Evolutionary conservation across 2,888 invertebrate species (phyloP).

Genomic region (Epinotia bilunana): DNA sequence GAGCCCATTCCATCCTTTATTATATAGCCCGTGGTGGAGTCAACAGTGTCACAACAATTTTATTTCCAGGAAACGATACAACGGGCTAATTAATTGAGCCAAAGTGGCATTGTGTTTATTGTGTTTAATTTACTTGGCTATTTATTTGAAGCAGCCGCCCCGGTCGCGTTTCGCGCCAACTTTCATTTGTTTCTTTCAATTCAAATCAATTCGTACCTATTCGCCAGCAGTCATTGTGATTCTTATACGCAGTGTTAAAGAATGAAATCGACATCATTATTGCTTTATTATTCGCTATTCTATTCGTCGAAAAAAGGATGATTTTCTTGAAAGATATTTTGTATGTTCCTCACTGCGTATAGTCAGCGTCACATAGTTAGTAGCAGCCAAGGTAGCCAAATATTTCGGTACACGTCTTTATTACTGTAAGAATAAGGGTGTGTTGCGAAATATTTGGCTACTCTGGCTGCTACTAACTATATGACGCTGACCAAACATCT

Average conservation of each 20-base stretch:
- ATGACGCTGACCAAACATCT: too few species aligned
- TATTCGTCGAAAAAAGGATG: neutral
- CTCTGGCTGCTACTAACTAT: too few species aligned
- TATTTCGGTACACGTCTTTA: too few species aligned
- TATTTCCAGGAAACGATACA: constrained; percentile 37
- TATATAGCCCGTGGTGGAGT: constrained; percentile 30
- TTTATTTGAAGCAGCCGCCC: constrained; percentile 6
- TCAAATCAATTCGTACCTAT: neutral
- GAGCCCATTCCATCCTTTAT: constrained; percentile 33
- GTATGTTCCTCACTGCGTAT: neutral
- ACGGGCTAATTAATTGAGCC: constrained; percentile 28
- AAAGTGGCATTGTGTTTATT: constrained; percentile 11
- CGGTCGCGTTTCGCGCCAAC: neutral
- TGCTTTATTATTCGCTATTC: neutral
- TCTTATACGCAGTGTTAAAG: neutral
- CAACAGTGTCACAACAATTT: constrained; percentile 43
- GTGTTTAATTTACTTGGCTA: constrained; percentile 6
- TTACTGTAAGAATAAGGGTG: too few species aligned
- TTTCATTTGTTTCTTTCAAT: constrained; percentile 13
- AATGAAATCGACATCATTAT: neutral
- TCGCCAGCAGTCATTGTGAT: neutral
- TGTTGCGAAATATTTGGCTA: too few species aligned
- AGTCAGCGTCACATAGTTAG: too few species aligned
- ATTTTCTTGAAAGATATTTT: neutral
- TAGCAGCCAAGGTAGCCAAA: too few species aligned